phyloP scores from a whole-genome alignment of 2,888 invertebrate genomes.

The Abrostola tripartita region DNA sequence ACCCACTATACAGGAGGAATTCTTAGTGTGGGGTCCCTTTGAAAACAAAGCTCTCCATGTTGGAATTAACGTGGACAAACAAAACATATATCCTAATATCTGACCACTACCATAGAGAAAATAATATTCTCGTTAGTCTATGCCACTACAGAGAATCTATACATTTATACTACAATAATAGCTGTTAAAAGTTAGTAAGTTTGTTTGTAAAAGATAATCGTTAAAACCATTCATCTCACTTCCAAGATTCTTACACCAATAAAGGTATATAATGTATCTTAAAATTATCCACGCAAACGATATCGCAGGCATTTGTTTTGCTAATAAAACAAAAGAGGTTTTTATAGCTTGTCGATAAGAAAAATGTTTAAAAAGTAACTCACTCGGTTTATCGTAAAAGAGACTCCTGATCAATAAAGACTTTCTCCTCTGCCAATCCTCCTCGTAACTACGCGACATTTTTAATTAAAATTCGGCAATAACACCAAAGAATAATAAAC shows the following conservation, averaged over 20 bases:
- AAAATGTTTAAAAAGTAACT: constrained; percentile 19
- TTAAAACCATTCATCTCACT: neutral
- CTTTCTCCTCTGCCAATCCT: constrained; percentile 60
- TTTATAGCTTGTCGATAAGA: too few species aligned
- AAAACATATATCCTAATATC: too few species aligned
- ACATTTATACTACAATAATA: too few species aligned
- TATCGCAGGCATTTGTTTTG: neutral
- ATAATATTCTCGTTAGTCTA: too few species aligned
- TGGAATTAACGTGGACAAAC: too few species aligned
- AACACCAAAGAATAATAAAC: neutral
- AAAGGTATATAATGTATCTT: too few species aligned
- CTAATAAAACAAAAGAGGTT: too few species aligned
- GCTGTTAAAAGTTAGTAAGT: neutral
- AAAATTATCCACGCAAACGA: neutral
- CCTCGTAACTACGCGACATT: constrained; percentile 48
- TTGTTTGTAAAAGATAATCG: neutral
- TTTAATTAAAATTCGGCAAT: constrained; percentile 26
- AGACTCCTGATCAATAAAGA: constrained; percentile 53
- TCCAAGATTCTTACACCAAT: neutral
- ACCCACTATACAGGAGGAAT: too few species aligned
- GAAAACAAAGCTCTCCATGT: too few species aligned
- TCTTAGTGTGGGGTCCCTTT: too few species aligned
- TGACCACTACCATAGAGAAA: too few species aligned
- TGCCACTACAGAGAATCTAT: too few species aligned
- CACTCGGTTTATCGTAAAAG: constrained; percentile 59